Evolutionary conservation across 2,888 invertebrate genomes (phyloP).

Genomic region (Meganola albula): DNA sequence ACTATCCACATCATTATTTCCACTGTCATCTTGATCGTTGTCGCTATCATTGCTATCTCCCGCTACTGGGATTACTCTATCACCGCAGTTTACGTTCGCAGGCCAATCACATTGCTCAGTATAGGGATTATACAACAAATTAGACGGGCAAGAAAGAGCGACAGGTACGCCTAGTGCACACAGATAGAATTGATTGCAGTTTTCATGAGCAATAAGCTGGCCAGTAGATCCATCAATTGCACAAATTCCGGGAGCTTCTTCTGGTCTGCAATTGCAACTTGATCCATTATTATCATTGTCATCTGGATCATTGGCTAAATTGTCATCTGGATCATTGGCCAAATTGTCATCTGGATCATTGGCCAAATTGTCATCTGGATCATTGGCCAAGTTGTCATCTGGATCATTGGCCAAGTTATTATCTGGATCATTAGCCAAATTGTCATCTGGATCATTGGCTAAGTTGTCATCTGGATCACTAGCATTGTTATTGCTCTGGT

Average conservation of each 20-base stretch:
- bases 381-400: constrained; percentile 1
- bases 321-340: constrained; percentile 1
- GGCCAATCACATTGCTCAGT: constrained; percentile 40
- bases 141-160: constrained; percentile 22
- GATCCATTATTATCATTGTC: constrained; percentile 1
- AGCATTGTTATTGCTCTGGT: neutral
- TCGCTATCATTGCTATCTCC: constrained; percentile 10
- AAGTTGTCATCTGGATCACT: too few species aligned
- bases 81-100: constrained; percentile 35
- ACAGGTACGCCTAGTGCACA: constrained; percentile 34
- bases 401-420: neutral
- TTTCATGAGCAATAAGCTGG: constrained; percentile 35
- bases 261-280: constrained; percentile 32
- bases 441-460: neutral
- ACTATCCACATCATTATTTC: constrained; percentile 5
- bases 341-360: too few species aligned
- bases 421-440: neutral
- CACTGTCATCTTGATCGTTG: constrained; percentile 2
- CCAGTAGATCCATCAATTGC: constrained; percentile 31
- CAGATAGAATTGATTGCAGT: constrained; percentile 41
- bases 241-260: constrained; percentile 36
- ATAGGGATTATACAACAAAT: constrained; percentile 33
- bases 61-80: constrained; percentile 26
- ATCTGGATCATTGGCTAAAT: neutral
- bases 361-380: neutral